These are phyloP conservation scores for Bombus polaris DNA, from an alignment of 1,140 invertebrate genomes.

Conservation along the genomic window DNA sequence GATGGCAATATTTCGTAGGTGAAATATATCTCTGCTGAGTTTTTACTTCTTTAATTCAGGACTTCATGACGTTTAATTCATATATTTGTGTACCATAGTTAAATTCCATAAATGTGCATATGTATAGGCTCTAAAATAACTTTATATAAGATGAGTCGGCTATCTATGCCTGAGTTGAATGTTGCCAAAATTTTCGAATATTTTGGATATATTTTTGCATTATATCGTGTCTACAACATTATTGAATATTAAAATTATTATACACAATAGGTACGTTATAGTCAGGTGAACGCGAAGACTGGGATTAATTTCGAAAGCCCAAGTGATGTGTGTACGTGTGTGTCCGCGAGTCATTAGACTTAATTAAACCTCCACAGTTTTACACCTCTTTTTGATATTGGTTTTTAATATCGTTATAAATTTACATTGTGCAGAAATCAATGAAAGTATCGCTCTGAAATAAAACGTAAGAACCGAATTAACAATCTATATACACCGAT, in stretches of 20 bases:
- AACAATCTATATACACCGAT: not conserved
- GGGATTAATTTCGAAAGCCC: slow-evolving; percentile 15
- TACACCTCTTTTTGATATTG: slow-evolving; percentile 15
- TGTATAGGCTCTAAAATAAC: no score
- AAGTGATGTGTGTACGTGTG: not conserved
- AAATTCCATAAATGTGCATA: no score
- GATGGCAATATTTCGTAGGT: no score
- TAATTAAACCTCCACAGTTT: slow-evolving; percentile 22
- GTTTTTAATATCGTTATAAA: slow-evolving; percentile 5
- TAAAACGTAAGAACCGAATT: slow-evolving; percentile 8
- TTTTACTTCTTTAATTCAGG: no score
- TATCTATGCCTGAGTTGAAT: no score
- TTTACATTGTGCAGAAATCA: slow-evolving; percentile 13
- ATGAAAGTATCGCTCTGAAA: not conserved
- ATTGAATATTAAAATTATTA: not conserved
- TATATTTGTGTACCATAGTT: no score
- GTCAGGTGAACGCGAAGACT: not conserved
- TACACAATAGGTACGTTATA: not conserved
- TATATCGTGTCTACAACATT: not conserved
- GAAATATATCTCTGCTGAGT: no score
- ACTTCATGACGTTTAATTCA: no score
- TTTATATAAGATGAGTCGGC: no score
- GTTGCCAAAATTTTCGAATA: no score
- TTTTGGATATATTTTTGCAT: not conserved
- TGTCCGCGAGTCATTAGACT: not conserved